Conservation (phyloP, 2,888 invertebrate species). For the Phortica magna region DNA sequence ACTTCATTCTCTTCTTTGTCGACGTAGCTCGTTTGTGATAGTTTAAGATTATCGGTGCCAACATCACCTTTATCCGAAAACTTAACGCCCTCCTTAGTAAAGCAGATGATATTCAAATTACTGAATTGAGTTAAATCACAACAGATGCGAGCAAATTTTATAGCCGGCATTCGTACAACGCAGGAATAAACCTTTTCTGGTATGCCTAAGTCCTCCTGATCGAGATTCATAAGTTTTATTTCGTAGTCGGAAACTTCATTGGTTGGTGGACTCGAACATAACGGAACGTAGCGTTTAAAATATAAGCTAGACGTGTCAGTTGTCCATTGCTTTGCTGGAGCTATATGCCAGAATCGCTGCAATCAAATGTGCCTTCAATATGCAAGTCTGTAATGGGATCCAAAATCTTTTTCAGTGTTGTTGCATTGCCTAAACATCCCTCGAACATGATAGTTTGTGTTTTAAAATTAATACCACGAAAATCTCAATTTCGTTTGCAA, state of each 20-base stretch:
- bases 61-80: constrained; percentile 97
- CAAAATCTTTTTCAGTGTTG: constrained; percentile 95
- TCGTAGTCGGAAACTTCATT: constrained; percentile 97
- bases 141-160: constrained; percentile 97
- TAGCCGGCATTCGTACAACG: constrained; percentile 95
- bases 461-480: not conserved
- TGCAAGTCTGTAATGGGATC: constrained; percentile 99
- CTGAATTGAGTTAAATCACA: constrained; percentile 98
- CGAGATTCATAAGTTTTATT: constrained; percentile 99
- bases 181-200: constrained; percentile 99
- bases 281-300: constrained; percentile 94
- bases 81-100: constrained; percentile 97
- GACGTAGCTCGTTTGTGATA: constrained; percentile 93
- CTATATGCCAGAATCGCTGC: constrained; percentile 93
- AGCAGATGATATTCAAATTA: constrained; percentile 97
- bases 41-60: constrained; percentile 93
- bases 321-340: constrained; percentile 98
- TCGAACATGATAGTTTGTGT: constrained; percentile 90
- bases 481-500: not conserved
- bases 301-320: constrained; percentile 98
- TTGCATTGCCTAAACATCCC: constrained; percentile 94
- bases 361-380: constrained; percentile 99
- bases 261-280: constrained; percentile 96
- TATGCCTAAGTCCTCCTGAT: constrained; percentile 98
- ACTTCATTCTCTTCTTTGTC: constrained; percentile 98